These are phyloP conservation scores for Lamprotornis superbus DNA, from an alignment of 2,113 vertebrate genomes.

Conservation along the genomic window DNA sequence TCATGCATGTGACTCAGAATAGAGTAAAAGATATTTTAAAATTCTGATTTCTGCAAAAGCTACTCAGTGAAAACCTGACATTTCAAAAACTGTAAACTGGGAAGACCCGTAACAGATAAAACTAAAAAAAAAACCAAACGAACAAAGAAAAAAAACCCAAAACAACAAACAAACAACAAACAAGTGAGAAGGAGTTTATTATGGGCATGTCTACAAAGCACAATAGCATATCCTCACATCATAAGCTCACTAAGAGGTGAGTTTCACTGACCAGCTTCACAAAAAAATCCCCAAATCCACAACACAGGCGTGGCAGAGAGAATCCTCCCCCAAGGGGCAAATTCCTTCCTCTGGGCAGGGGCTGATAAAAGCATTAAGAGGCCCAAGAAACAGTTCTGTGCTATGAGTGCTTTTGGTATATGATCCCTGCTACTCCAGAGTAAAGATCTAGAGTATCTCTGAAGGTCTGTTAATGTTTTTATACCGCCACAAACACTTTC, in stretches of 20 bases:
- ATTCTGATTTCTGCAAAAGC: neutral
- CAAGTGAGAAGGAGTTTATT: neutral
- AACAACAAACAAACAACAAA: neutral
- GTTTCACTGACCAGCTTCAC: neutral
- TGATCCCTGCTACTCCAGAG: neutral
- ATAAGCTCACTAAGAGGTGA: neutral
- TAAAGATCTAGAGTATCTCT: neutral
- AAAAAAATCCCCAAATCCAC: neutral
- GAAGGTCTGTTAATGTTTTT: neutral
- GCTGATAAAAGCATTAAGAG: neutral
- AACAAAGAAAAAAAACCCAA: neutral
- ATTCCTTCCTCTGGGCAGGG: neutral
- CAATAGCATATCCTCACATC: neutral
- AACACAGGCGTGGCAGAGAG: neutral
- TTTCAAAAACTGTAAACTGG: neutral
- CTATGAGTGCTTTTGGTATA: neutral
- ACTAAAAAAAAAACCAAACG: neutral
- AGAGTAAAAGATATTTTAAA: neutral
- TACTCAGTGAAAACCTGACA: neutral
- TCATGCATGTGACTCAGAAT: neutral
- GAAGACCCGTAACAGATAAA: neutral
- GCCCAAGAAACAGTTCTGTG: neutral
- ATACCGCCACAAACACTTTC: neutral
- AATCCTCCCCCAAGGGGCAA: neutral
- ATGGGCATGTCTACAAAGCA: neutral